These are phyloP conservation scores for Trissolcus japonicus DNA, from an alignment of 2,888 invertebrate species.

Conservation along the genomic window DNA sequence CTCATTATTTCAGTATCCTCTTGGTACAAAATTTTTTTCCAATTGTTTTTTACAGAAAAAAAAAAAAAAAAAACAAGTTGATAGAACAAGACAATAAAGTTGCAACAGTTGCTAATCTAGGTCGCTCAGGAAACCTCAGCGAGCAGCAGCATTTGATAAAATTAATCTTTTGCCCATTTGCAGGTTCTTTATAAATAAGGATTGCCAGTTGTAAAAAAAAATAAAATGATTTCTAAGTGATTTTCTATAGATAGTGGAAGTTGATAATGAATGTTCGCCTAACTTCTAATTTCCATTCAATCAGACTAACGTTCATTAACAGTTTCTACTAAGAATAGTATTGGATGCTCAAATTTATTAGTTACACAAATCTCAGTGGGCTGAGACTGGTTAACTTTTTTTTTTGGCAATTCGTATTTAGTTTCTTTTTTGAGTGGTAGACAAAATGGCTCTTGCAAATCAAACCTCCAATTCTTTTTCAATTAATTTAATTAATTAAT, in stretches of 20 bases:
- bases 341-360: slow-evolving; percentile 24
- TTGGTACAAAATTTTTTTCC: background rate
- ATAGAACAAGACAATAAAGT: background rate
- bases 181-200: slow-evolving; percentile 68
- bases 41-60: background rate
- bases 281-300: slow-evolving; percentile 1
- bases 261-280: slow-evolving; percentile 12
- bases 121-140: slow-evolving; percentile 27
- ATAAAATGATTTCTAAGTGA: background rate
- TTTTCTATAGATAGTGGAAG: slow-evolving; percentile 30
- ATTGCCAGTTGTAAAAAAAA: slow-evolving; percentile 62
- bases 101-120: slow-evolving; percentile 14
- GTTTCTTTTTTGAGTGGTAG: slow-evolving; percentile 39
- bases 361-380: slow-evolving; percentile 59
- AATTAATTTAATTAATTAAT: too few species aligned
- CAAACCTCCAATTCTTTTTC: background rate
- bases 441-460: slow-evolving; percentile 16
- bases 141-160: slow-evolving; percentile 31
- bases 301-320: slow-evolving; percentile 12
- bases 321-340: slow-evolving; percentile 18
- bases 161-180: slow-evolving; percentile 64
- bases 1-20: slow-evolving; percentile 18
- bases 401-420: slow-evolving; percentile 71
- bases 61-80: background rate
- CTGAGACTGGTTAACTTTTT: slow-evolving; percentile 62